A percentile compares a stretch with the other conserved stretches of the same genome.
phyloP scores from a whole-genome alignment of 1,140 invertebrate genomes.

The Penaeus indicus region DNA sequence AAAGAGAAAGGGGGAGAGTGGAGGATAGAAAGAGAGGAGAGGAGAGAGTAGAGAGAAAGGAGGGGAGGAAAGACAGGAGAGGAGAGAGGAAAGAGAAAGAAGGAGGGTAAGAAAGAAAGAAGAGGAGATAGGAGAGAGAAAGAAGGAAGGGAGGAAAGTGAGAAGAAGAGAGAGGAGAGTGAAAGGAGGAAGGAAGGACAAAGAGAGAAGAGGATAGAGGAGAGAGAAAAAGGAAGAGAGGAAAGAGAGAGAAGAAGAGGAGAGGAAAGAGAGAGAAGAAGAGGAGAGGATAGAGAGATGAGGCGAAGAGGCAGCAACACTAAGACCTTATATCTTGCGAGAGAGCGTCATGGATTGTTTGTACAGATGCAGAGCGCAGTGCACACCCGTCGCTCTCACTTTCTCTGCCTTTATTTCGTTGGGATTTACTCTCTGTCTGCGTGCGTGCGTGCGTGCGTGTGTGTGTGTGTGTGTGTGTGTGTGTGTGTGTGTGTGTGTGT shows the following conservation, averaged over 20 bases:
- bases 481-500: too few species aligned
- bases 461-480: too few species aligned
- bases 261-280: background rate
- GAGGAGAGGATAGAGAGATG: background rate
- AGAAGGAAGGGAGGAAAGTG: background rate
- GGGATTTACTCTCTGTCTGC: too few species aligned
- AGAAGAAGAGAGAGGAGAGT: constrained; percentile 6
- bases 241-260: background rate
- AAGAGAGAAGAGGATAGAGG: constrained; percentile 5
- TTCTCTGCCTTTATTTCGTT: too few species aligned
- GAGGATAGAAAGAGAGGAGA: background rate
- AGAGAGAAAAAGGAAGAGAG: background rate
- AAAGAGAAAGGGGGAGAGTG: too few species aligned
- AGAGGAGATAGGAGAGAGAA: background rate
- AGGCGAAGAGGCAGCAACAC: background rate
- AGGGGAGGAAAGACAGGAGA: background rate
- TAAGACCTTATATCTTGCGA: too few species aligned
- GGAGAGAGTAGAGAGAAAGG: too few species aligned
- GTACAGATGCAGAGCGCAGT: too few species aligned
- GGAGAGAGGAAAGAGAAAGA: background rate
- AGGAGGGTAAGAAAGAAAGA: background rate
- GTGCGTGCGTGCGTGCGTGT: too few species aligned
- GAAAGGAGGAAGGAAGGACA: background rate
- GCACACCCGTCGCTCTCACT: too few species aligned
- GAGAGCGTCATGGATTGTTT: too few species aligned